These are phyloP conservation scores for Tringa solitaria DNA, from an alignment of 2,113 vertebrate genomes.

Conservation along the genomic window DNA sequence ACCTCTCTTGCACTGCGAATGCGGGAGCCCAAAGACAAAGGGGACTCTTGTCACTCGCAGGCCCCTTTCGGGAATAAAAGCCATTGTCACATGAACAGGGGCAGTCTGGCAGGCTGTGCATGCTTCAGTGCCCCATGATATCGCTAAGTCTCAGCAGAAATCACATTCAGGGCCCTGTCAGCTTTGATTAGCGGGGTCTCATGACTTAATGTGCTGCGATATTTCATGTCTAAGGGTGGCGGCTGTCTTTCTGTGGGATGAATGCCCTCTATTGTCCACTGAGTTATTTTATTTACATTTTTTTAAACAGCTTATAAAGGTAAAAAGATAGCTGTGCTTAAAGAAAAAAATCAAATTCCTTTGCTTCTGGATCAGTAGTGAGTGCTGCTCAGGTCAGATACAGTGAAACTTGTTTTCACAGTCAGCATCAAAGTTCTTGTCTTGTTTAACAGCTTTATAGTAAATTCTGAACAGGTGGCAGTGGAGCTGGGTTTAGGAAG, in stretches of 20 bases:
- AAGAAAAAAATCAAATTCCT: constrained; percentile 52
- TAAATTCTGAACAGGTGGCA: constrained; percentile 69
- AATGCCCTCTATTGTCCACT: constrained; percentile 77
- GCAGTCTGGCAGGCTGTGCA: constrained; percentile 78
- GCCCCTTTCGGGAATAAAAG: constrained; percentile 72
- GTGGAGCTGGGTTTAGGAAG: constrained; percentile 54
- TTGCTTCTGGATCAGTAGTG: constrained; percentile 47
- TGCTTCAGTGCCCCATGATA: constrained; percentile 76
- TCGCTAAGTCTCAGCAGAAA: constrained; percentile 66
- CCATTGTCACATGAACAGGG: constrained; percentile 76
- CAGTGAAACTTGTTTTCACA: constrained; percentile 53
- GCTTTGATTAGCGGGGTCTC: constrained; percentile 77
- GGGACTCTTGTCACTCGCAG: constrained; percentile 77
- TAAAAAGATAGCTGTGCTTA: constrained; percentile 73
- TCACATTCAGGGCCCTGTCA: constrained; percentile 76
- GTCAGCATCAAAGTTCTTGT: constrained; percentile 43
- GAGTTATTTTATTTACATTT: constrained; percentile 80
- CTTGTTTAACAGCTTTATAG: constrained; percentile 69
- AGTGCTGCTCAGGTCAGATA: constrained; percentile 44
- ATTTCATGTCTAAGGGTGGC: constrained; percentile 73
- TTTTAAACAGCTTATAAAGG: constrained; percentile 81
- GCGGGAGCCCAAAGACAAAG: constrained; percentile 73
- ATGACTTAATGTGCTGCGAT: constrained; percentile 74
- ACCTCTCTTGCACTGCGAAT: constrained; percentile 66
- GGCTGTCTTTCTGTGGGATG: constrained; percentile 67